A percentile compares a stretch with the other conserved stretches of the same genome.
phyloP scores from a whole-genome alignment of 1,140 invertebrate genomes.

The Scylla paramamosain region DNA sequence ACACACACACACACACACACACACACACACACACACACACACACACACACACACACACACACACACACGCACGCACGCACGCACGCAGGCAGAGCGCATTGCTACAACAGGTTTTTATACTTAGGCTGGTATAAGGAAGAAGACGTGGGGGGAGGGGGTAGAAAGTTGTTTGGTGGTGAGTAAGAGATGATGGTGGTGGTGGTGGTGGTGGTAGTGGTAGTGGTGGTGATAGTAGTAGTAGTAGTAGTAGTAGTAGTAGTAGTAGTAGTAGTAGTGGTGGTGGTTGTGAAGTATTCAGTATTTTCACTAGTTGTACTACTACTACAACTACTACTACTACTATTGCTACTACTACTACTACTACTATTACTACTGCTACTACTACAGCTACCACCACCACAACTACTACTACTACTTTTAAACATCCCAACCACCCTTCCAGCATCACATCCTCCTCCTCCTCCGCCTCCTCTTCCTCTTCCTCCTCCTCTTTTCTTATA shows the following conservation, averaged over 20 bases:
- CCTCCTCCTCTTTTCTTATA: neutral
- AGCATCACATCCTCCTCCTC: neutral
- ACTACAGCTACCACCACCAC: neutral
- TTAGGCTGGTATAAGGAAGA: neutral
- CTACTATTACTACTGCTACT: neutral
- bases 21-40: conserved; percentile 43
- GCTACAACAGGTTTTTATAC: neutral
- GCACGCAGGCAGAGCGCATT: neutral
- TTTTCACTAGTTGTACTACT: neutral
- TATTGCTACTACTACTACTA: neutral
- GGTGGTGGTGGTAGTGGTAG: neutral
- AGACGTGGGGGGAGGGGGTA: neutral
- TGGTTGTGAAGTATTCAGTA: neutral
- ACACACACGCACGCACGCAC: conserved; percentile 35
- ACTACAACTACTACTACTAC: neutral
- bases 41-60: conserved; percentile 43
- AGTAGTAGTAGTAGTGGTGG: neutral
- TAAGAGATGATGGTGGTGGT: neutral
- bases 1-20: conserved; percentile 16
- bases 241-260: neutral
- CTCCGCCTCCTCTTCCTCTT: neutral
- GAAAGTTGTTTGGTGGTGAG: too few species aligned
- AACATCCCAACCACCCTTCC: too few species aligned
- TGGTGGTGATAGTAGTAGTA: neutral
- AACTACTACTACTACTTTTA: neutral